Evolutionary conservation across 30 jellyfish, hydroid and myxozoan species (phyloP).

Genomic region (Rhopilema esculentum): DNA sequence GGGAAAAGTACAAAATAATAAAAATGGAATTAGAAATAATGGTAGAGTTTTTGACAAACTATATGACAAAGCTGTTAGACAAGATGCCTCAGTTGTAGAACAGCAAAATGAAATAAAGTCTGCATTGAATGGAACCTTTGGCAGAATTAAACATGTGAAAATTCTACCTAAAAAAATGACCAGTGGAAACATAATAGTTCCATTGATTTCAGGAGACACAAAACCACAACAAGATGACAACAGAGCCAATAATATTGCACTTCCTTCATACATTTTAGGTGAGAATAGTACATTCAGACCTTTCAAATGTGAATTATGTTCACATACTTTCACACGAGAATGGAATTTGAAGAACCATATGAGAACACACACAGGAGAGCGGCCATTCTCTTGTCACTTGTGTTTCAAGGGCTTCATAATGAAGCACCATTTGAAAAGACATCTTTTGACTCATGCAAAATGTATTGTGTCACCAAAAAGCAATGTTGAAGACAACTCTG

Average conservation of each 20-base stretch:
- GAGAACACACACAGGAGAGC: conserved; percentile 63
- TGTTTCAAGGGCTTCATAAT: conserved; percentile 48
- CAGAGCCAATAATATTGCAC: not conserved
- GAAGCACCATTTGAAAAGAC: conserved; percentile 67
- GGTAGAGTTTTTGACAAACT: not conserved
- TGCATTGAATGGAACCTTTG: not conserved
- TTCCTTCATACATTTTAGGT: not conserved
- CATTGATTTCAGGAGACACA: not conserved
- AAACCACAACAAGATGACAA: not conserved
- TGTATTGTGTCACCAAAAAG: not conserved
- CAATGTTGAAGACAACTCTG: not conserved
- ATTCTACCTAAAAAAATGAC: not conserved
- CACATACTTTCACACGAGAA: conserved; percentile 43
- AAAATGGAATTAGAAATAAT: not conserved
- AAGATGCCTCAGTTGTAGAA: not conserved
- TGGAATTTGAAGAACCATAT: conserved; percentile 63
- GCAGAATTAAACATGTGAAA: not conserved
- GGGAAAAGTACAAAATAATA: not conserved
- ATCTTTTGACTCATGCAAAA: conserved; percentile 25
- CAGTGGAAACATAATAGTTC: too few relatives aligned
- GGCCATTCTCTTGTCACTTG: conserved; percentile 48
- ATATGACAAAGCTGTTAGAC: not conserved
- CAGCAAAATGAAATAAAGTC: not conserved
- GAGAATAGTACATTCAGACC: not conserved
- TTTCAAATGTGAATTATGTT: conserved; percentile 39